A percentile compares a stretch with the other conserved stretches of the same genome.
Evolutionary conservation across 1,140 invertebrate genomes (phyloP).

Genomic region (Teleogryllus occipitalis): DNA sequence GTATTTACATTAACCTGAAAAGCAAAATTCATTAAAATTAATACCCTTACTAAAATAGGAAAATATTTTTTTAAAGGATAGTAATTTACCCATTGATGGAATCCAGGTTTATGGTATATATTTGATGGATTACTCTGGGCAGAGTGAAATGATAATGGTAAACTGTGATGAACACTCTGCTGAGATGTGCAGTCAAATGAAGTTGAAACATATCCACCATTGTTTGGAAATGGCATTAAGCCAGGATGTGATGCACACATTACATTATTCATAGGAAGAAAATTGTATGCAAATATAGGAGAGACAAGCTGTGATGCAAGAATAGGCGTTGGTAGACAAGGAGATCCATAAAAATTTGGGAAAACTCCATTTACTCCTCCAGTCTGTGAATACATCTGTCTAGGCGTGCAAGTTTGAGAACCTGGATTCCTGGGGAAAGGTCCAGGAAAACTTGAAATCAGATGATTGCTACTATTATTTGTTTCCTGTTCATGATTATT

Average conservation of each 20-base stretch:
- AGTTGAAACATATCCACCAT: not conserved
- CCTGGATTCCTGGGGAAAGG: too few relatives aligned
- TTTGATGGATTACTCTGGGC: not conserved
- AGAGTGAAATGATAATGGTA: not conserved
- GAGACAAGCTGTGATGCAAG: not conserved
- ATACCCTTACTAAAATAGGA: too few relatives aligned
- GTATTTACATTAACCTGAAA: not conserved
- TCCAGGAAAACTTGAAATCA: too few relatives aligned
- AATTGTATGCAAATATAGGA: not conserved
- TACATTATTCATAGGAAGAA: not conserved
- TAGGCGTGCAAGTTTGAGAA: not conserved
- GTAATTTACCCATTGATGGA: not conserved
- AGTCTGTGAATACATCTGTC: not conserved
- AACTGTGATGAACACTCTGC: not conserved
- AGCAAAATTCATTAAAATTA: too few relatives aligned
- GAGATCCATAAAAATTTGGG: not conserved
- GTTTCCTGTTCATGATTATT: too few relatives aligned
- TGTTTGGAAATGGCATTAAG: not conserved
- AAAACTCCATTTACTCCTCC: not conserved
- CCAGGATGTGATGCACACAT: not conserved
- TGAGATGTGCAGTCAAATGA: not conserved
- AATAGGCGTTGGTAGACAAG: not conserved
- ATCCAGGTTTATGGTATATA: not conserved
- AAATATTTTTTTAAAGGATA: too few relatives aligned
- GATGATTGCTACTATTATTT: too few relatives aligned